Conservation (phyloP, 2,888 invertebrate genomes). For the Luffia ferchaultella region DNA sequence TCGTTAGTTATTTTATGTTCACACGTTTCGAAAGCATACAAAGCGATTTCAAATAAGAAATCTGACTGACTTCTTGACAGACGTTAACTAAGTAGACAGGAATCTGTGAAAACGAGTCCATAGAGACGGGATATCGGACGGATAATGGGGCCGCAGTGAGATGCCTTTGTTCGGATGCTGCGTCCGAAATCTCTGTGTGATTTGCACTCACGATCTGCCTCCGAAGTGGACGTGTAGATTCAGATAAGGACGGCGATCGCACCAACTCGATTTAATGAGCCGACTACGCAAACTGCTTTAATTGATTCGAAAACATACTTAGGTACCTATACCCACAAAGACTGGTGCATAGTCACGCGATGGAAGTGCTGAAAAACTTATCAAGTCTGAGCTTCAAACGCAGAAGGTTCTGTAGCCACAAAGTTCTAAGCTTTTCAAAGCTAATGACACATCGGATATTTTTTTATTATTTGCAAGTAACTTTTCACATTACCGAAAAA, state of each 20-base stretch:
- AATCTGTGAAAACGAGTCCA: not conserved
- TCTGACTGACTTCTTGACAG: not conserved
- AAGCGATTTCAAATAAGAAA: not conserved
- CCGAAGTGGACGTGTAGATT: not conserved
- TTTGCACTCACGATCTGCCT: not conserved
- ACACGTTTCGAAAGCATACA: no score
- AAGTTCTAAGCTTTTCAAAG: no score
- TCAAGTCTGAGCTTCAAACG: not conserved
- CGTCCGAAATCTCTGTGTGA: constrained; percentile 3
- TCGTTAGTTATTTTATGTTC: no score
- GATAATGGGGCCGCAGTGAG: not conserved
- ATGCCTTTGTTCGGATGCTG: not conserved
- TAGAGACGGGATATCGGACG: not conserved
- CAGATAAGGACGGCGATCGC: not conserved
- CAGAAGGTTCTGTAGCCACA: no score
- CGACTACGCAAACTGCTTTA: not conserved
- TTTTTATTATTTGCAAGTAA: no score
- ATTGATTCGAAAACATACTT: not conserved
- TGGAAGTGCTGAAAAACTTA: not conserved
- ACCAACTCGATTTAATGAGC: not conserved
- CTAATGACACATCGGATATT: no score
- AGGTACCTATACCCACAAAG: not conserved
- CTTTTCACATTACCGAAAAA: no score
- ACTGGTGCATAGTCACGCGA: not conserved
- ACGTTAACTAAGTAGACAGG: not conserved